Conservation (phyloP, 2,113 vertebrate genomes). For the Pandion haliaetus region DNA sequence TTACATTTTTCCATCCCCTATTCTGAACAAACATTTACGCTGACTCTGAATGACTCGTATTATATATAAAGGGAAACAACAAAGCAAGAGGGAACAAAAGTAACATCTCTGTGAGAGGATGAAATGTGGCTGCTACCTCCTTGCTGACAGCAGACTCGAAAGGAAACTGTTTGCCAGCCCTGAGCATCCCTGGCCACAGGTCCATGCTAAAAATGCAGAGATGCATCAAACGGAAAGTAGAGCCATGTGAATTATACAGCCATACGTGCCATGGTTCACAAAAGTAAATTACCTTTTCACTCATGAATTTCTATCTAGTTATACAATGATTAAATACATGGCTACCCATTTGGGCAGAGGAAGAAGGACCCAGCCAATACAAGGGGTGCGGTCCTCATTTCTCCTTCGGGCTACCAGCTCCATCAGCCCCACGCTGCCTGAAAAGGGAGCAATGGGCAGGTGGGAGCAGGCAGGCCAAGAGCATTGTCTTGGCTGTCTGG, state of each 20-base stretch:
- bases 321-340: neutral
- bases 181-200: neutral
- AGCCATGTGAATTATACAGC: neutral
- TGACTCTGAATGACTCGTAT: neutral
- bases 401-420: neutral
- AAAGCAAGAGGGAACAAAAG: constrained; percentile 23
- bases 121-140: neutral
- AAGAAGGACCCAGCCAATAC: neutral
- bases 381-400: neutral
- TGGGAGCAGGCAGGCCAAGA: neutral
- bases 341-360: neutral
- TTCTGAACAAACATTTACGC: constrained; percentile 52
- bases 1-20: constrained; percentile 51
- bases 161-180: neutral
- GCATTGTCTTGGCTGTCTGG: neutral
- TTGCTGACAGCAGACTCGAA: neutral
- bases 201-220: neutral
- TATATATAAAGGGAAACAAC: constrained; percentile 9
- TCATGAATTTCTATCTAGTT: neutral
- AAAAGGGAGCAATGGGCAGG: neutral
- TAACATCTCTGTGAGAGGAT: neutral
- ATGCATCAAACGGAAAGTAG: neutral
- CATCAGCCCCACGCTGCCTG: accelerated
- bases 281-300: neutral
- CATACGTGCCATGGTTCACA: neutral